These are phyloP conservation scores for Bimastos eiseni DNA, from an alignment of 2,888 invertebrate genomes.

Conservation along the genomic window DNA sequence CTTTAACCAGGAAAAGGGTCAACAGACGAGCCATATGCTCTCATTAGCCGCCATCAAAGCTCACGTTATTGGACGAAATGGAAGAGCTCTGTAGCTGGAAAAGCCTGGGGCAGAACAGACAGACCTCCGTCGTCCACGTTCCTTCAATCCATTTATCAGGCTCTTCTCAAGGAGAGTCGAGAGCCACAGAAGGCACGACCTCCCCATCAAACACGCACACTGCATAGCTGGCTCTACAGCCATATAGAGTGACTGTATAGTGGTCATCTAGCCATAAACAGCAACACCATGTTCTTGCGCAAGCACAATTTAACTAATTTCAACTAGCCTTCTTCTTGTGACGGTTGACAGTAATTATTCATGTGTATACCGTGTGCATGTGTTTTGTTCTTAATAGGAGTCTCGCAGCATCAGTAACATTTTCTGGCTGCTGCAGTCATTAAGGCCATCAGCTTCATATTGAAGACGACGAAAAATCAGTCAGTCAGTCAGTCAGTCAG, in stretches of 20 bases:
- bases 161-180: no score
- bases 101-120: not conserved
- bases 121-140: not conserved
- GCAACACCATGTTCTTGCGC: not conserved
- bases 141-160: not conserved
- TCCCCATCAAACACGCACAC: not conserved
- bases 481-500: no score
- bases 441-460: not conserved
- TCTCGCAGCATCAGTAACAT: not conserved
- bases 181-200: not conserved
- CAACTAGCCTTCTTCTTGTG: not conserved
- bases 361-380: not conserved
- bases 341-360: not conserved
- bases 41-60: slow-evolving; percentile 13
- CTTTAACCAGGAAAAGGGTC: not conserved
- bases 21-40: not conserved
- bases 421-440: not conserved
- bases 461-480: not conserved
- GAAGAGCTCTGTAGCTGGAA: not conserved
- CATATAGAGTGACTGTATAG: not conserved
- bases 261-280: slow-evolving; percentile 5
- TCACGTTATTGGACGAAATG: not conserved
- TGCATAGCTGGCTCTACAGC: not conserved
- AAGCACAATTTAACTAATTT: not conserved
- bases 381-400: not conserved